Conservation (phyloP, 2,797 vertebrate species). For the Balearica regulorum region DNA sequence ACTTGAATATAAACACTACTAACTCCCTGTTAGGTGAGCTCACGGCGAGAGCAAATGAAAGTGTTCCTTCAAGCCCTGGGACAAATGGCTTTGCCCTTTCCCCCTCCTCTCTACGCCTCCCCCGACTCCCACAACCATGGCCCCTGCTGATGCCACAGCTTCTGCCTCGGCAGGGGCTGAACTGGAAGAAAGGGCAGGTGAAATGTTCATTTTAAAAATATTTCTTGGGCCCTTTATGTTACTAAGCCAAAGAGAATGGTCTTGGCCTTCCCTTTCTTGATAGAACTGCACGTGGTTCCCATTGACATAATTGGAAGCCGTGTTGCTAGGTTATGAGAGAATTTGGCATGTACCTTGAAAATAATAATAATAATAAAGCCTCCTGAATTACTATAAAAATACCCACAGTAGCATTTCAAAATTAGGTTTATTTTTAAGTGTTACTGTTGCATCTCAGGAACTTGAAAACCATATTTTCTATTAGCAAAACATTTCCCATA, state of each 20-base stretch:
- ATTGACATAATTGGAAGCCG: not conserved
- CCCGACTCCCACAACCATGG: rapidly evolving
- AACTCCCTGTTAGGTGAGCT: not conserved
- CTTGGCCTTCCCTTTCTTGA: not conserved
- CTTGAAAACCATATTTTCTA: constrained; percentile 25
- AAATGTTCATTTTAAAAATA: not conserved
- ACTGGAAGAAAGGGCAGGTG: not conserved
- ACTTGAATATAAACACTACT: not conserved
- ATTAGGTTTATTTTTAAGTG: constrained; percentile 49
- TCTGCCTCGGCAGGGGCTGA: not conserved
- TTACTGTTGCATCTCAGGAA: constrained; percentile 34
- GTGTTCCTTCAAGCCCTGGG: not conserved
- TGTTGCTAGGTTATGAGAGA: not conserved
- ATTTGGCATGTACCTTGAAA: constrained; percentile 15
- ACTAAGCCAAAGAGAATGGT: not conserved
- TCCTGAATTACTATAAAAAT: constrained; percentile 40
- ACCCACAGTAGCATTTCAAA: constrained; percentile 49
- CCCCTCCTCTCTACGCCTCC: not conserved
- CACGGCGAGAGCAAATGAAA: not conserved
- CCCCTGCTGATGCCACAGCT: not conserved
- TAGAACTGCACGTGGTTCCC: not conserved
- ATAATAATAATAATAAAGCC: not conserved
- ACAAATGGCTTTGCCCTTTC: not conserved
- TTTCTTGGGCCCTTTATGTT: not conserved
- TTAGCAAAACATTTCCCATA: constrained; percentile 55